Base-by-base conservation (phyloP, 2,113 vertebrate species). In the Caranx ignobilis region DNA sequence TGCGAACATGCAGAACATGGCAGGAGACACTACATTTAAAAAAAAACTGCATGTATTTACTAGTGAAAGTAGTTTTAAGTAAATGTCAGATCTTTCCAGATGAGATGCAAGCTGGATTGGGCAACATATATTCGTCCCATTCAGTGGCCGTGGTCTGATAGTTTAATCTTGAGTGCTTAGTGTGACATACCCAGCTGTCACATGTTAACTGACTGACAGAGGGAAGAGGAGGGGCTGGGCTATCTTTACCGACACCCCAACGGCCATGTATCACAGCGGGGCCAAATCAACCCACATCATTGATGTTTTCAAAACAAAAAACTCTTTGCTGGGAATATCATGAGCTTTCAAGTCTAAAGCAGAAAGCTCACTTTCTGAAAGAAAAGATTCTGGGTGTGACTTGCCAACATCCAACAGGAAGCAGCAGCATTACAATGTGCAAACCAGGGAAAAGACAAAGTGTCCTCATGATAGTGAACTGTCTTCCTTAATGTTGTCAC, bases 101-200 rank as follows among this genome's bases (percentile, higher is more conserved):
- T 50, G 5, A 26, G 50, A 57, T 69, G 45, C 6, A 56, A 45
- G 52, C 74, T 60, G 6, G 0, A 2, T 57, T 48, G 13, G 15
- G 39, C 6, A 18, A 60, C 45, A 35, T 34, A 11, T 13, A 9
- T 11, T 11, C 3, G 16, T 37, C 6, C 16, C 26, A 11, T 39
- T 78, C 41, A 31, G 52, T 41, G 32, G 70, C 67, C 64, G 45
- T 19, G 2, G 69, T 62, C 0, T 56, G 43, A 71, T 60, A 18
- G 37, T 65, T 87, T 80, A 71, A 84, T 89, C 81, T 82, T 1
- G 2, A 78, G 57, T 48, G 59, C 75, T 82, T 61, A 39, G 79
- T 80, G 83, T 61, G 72, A 88, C 88, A 94, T 92, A 87, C 89
- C 74, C 92, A 93, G 91, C 92, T 92, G 88, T 85, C 90, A 89